Evolutionary conservation across 1,140 invertebrate species (phyloP), one percentile per base, ranked within the genome.

Genomic region (Papilio helenus): DNA sequence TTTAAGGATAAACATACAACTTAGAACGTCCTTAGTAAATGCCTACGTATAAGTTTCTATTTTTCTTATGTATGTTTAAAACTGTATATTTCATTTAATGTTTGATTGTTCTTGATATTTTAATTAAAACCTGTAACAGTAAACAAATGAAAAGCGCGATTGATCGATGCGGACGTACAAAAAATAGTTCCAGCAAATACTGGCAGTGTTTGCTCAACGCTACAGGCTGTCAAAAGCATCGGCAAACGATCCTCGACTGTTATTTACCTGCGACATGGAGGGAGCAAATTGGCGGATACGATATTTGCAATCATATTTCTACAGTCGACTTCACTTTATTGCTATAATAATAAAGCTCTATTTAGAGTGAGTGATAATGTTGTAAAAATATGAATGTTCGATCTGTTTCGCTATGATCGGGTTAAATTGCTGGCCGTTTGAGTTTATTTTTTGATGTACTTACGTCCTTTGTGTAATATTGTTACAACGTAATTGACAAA

Each of bases 201-300:
- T 83, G 58, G 76, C 82, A 76, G 83, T 90, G 88, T 92, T 90
- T 92, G 88, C 87, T 82, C 87, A 86, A 86, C 82, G 88, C 84
- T 88, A 85, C 85, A 83, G 88, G 85, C 90, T 90, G 90, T 90
- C 91, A 91, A 92, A 92, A 92, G 91, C 91, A 88, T 90, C 82
- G 86, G 91, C 86, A 90, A 91, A 91, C 90, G 89, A 86, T 90
- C 80, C 82, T 84, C 85, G 79, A 83, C 85, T 84, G 88, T 85
- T 92, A 90, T 92, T 92, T 93, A 89, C 90, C 87, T 85, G 81
- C 84, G 82, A 86, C 89, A 84, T 86, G 84, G 84, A 88, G 83
- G 79, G 81, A 84, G 85, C 84, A 90, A 92, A 92, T 91, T 90
- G 89, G 85, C 86, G 85, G 88, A 87, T 87, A 79, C 82, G 83